Evolutionary conservation across 2,888 invertebrate species (phyloP), one percentile per base, ranked within the genome.

Genomic region (Drosophila kuntzei): DNA sequence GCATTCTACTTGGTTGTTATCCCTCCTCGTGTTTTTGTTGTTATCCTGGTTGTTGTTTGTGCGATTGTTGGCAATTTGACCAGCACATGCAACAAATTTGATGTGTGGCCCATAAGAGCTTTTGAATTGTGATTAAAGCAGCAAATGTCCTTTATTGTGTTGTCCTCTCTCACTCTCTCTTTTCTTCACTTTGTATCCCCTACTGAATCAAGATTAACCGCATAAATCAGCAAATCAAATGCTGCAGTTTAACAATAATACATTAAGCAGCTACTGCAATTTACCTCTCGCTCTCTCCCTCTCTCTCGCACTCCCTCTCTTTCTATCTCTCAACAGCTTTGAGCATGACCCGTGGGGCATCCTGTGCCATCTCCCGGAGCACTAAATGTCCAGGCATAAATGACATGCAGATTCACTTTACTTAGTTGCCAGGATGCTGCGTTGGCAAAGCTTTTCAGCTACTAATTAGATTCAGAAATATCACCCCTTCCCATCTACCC

Each of bases 391-490:
- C 82, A 65, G 74, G 62, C 79, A 79, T 77, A 75, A 82, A 85
- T 85, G 85, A 85, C 68, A 81, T 79, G 79, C 82, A 79, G 82
- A 71, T 82, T 79, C 85, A 80, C 81, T 81, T 83, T 76, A 66
- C 69, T 70, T 64, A 71, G 67, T 69, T 67, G 68, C 57, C 43
- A 27, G 54, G 39, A 50, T 49, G 64, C 50, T 64, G 74, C 71
- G 53, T 51, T 71, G 61, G 72, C 70, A 67, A 76, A 64, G 83
- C 86, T 86, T 85, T 86, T 74, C 71, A 83, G 73, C 71, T 68
- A 79, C 86, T 83, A 83, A 83, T 83, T 83, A 83, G 86, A 83
- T 83, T 85, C 82, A 71, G 59, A 59, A 34, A n/a, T 43, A 14
- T 7, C n/a, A 6, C 16, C 12, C 43, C 29, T 29, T 3, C 11